A percentile compares a stretch with the other conserved stretches of the same genome.
phyloP scores from a whole-genome alignment of 2,888 invertebrate species.

The Lochmaea crataegi region DNA sequence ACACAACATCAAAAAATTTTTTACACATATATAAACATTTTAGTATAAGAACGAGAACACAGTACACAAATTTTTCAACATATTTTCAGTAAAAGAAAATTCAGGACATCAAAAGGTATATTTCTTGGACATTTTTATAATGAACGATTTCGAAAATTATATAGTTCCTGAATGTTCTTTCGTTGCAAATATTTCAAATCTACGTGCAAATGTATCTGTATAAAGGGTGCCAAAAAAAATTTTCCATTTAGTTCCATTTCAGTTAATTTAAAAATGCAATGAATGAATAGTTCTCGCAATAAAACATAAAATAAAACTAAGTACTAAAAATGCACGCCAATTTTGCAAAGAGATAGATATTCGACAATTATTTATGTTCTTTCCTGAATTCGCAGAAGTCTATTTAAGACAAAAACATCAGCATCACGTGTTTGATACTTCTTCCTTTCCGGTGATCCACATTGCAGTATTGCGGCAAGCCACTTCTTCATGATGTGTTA shows the following conservation, averaged over 20 bases:
- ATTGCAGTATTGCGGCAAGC: too few relatives aligned
- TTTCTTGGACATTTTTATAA: not conserved
- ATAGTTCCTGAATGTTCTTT: slow-evolving; percentile 30
- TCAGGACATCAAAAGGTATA: slow-evolving; percentile 23
- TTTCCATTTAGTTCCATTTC: not conserved
- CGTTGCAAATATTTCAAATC: slow-evolving; percentile 30
- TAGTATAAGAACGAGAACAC: slow-evolving; percentile 37
- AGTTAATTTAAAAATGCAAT: not conserved
- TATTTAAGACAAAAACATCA: too few relatives aligned
- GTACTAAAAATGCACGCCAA: too few relatives aligned
- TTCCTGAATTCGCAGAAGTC: too few relatives aligned
- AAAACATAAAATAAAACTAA: too few relatives aligned
- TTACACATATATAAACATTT: slow-evolving; percentile 39
- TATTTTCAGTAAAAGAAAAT: slow-evolving; percentile 29
- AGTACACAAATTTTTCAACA: slow-evolving; percentile 35
- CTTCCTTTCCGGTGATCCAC: too few relatives aligned
- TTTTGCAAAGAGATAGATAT: too few relatives aligned
- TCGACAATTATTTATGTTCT: too few relatives aligned
- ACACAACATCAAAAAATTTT: slow-evolving; percentile 44
- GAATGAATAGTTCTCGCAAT: too few relatives aligned
- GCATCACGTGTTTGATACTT: too few relatives aligned
- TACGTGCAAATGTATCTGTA: slow-evolving; percentile 34
- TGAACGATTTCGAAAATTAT: not conserved
- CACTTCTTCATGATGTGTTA: too few relatives aligned
- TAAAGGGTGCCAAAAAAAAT: slow-evolving; percentile 16